These are phyloP conservation scores for Trichonephila clavipes DNA, from an alignment of 1,140 invertebrate genomes.

Conservation along the genomic window DNA sequence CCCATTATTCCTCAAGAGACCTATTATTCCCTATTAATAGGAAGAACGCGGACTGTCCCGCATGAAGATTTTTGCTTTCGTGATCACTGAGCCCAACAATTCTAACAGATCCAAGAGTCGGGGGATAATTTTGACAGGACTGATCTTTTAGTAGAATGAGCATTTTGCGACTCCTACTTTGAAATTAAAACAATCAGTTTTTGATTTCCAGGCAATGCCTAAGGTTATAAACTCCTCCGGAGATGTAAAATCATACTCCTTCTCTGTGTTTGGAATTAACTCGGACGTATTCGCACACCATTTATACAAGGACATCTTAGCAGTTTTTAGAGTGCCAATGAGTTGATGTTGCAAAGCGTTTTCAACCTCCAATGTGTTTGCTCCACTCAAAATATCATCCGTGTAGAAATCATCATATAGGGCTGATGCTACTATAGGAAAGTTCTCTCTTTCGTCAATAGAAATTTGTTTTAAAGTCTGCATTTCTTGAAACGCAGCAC, in stretches of 20 bases:
- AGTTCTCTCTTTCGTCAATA: neutral
- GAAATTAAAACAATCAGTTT: too few relatives aligned
- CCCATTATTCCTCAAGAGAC: too few relatives aligned
- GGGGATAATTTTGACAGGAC: too few relatives aligned
- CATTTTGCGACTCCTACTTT: too few relatives aligned
- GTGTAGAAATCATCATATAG: neutral
- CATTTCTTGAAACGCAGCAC: neutral
- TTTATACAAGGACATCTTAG: neutral
- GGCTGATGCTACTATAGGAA: neutral
- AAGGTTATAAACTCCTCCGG: neutral
- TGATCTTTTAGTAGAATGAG: too few relatives aligned
- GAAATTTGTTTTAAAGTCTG: neutral
- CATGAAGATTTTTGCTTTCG: too few relatives aligned
- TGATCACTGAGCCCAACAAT: too few relatives aligned
- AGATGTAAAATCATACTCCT: neutral
- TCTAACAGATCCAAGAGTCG: too few relatives aligned
- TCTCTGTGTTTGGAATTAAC: neutral
- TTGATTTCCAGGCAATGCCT: neutral
- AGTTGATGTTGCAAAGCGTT: neutral
- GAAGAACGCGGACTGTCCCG: too few relatives aligned
- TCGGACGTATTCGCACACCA: constrained; percentile 27
- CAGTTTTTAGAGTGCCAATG: neutral
- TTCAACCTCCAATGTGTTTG: constrained; percentile 36
- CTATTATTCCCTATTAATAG: too few relatives aligned
- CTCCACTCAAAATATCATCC: constrained; percentile 74